Conservation (phyloP, 1,140 invertebrate species). For the Drosophila azteca region DNA sequence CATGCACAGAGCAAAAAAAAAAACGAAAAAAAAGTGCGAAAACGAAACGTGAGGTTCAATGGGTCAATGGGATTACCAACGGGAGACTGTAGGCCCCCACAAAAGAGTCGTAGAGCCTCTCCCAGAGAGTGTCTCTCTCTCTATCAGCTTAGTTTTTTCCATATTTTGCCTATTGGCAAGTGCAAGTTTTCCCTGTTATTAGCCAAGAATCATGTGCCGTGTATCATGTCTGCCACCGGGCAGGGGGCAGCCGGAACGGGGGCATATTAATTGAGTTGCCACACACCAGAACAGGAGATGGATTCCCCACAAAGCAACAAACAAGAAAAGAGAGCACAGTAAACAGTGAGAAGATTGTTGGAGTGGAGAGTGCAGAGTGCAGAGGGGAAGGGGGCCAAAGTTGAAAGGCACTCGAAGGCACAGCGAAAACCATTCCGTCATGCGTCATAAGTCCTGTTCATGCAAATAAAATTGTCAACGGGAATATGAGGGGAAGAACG, state of each 20-base stretch:
- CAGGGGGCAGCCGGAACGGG: not conserved
- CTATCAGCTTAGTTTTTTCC: not conserved
- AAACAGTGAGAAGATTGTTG: too few species aligned
- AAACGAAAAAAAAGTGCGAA: too few species aligned
- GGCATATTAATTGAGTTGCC: slow-evolving; percentile 43
- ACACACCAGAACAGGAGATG: slow-evolving; percentile 1
- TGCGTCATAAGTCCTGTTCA: slow-evolving; percentile 46
- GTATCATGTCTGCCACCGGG: not conserved
- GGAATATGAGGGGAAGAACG: too few species aligned
- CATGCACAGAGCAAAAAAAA: too few species aligned
- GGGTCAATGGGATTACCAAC: slow-evolving; percentile 34
- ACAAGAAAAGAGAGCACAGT: not conserved
- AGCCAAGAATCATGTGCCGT: too few species aligned
- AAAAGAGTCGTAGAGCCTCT: not conserved
- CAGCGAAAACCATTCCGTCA: slow-evolving; percentile 33
- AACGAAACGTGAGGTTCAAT: slow-evolving; percentile 31
- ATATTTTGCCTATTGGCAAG: not conserved
- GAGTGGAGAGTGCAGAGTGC: too few species aligned
- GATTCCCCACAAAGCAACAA: slow-evolving; percentile 10
- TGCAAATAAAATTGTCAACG: slow-evolving; percentile 69
- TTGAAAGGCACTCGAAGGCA: not conserved
- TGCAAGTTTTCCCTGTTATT: not conserved
- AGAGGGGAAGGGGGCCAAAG: not conserved
- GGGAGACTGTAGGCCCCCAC: too few species aligned
- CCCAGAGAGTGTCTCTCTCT: not conserved